Percentiles rank a stretch among this genome's conserved stretches.
Conservation (phyloP, 2,888 invertebrate species). For the Tenthredo notha region DNA sequence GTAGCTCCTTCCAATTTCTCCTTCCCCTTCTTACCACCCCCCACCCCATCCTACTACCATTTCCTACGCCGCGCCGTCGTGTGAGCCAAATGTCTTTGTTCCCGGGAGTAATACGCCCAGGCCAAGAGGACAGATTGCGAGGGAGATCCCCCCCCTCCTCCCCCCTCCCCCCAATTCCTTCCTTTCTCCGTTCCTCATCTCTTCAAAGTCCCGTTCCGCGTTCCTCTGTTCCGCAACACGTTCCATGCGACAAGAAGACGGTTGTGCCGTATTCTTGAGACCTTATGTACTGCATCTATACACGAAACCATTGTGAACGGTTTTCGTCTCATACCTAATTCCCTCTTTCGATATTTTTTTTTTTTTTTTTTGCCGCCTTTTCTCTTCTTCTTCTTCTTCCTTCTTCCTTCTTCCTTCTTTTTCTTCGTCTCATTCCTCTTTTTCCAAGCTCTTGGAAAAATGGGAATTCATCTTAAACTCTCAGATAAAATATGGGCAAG, state of each 20-base stretch:
- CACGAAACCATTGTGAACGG: constrained; percentile 25
- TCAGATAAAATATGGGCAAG: too few relatives aligned
- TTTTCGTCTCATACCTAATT: constrained; percentile 3
- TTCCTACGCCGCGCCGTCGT: constrained; percentile 55
- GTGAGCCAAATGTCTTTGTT: constrained; percentile 66
- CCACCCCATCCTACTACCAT: neutral
- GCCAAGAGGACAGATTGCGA: constrained; percentile 64
- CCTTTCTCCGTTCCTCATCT: constrained; percentile 15
- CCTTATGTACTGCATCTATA: neutral
- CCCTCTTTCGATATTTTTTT: too few relatives aligned
- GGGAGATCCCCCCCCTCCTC: neutral
- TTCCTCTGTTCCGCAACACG: constrained; percentile 14
- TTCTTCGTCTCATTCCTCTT: neutral
- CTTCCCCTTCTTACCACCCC: neutral
- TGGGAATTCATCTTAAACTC: too few relatives aligned
- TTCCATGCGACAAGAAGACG: constrained; percentile 23
- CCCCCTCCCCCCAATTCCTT: constrained; percentile 8
- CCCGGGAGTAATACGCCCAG: constrained; percentile 56
- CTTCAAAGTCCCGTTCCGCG: constrained; percentile 12
- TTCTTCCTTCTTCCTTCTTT: neutral
- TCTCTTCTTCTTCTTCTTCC: neutral
- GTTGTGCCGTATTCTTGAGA: neutral
- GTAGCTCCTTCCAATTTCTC: neutral
- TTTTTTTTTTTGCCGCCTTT: neutral
- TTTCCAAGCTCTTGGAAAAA: neutral